phyloP scores from a whole-genome alignment of 2,113 vertebrate genomes.

The Eulacestoma nigropectus region DNA sequence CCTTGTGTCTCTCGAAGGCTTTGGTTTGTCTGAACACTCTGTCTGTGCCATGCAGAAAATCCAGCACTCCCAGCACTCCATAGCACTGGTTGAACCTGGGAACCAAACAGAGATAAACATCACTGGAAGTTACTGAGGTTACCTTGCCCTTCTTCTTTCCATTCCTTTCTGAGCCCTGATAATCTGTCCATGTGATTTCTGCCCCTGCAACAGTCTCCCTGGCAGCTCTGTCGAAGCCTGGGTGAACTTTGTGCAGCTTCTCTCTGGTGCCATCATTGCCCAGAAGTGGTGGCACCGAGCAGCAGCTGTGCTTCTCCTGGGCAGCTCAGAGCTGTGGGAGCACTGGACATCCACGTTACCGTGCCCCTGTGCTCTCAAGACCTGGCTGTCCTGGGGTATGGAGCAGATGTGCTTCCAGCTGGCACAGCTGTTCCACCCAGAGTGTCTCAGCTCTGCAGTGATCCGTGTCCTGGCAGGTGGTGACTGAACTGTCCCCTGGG shows the following conservation, averaged over 20 bases:
- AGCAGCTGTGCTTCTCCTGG: neutral
- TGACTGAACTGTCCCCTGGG: neutral
- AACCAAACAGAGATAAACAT: neutral
- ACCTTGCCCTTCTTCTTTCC: neutral
- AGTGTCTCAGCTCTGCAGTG: accelerated
- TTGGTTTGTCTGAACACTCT: conserved; percentile 78
- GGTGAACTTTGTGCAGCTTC: neutral
- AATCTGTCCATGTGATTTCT: accelerated
- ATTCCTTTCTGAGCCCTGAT: neutral
- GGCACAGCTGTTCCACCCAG: neutral
- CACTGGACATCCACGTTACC: accelerated
- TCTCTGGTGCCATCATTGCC: accelerated
- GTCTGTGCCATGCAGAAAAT: conserved; percentile 88
- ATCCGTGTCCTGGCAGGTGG: accelerated
- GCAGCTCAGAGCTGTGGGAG: neutral
- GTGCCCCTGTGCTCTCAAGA: accelerated
- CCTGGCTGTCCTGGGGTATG: accelerated
- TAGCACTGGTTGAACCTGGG: conserved; percentile 92
- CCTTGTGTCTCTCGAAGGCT: conserved; percentile 80
- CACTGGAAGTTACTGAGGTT: neutral
- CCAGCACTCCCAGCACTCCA: conserved; percentile 86
- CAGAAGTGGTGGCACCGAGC: neutral
- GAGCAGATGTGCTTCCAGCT: neutral
- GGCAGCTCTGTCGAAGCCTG: neutral
- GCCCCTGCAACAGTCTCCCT: neutral